Conservation (phyloP, 2,888 invertebrate genomes). For the Lasioglossum leucozonium region DNA sequence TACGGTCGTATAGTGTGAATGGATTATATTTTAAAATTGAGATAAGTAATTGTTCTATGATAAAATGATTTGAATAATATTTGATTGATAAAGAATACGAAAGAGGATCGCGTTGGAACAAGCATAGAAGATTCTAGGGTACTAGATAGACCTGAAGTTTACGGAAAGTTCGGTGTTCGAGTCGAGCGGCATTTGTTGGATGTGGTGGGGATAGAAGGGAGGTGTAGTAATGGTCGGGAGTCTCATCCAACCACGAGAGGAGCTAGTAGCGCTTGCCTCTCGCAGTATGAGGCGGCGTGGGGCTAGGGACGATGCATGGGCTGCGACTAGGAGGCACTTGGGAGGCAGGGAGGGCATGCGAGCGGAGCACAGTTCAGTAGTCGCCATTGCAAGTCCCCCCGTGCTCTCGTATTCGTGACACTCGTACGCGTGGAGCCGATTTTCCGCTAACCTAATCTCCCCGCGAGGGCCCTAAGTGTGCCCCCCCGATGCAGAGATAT, state of each 20-base stretch:
- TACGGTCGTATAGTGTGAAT: not conserved
- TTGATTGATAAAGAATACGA: not conserved
- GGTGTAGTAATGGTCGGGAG: conserved; percentile 58
- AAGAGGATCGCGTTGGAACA: not conserved
- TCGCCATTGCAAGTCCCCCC: conserved; percentile 85
- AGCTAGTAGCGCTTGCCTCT: conserved; percentile 77
- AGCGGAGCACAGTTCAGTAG: conserved; percentile 84
- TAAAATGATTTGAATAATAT: not conserved
- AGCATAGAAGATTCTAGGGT: conserved; percentile 3
- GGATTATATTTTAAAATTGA: not conserved
- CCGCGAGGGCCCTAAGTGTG: conserved; percentile 83
- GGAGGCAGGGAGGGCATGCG: conserved; percentile 83
- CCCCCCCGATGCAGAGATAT: conserved; percentile 85
- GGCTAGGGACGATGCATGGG: conserved; percentile 78
- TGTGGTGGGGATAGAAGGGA: conserved; percentile 42
- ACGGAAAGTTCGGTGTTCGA: conserved; percentile 11
- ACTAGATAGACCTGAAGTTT: conserved; percentile 24
- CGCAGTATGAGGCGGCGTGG: conserved; percentile 74
- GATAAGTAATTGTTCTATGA: not conserved
- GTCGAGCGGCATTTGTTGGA: not conserved
- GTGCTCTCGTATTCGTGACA: conserved; percentile 82
- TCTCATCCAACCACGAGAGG: conserved; percentile 73
- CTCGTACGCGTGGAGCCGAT: conserved; percentile 78
- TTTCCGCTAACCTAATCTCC: conserved; percentile 77
- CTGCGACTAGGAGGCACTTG: conserved; percentile 81